A percentile compares a stretch with the other conserved stretches of the same genome.
Evolutionary conservation across 2,797 vertebrate species (phyloP).

Genomic region (Taenioides sp.): DNA sequence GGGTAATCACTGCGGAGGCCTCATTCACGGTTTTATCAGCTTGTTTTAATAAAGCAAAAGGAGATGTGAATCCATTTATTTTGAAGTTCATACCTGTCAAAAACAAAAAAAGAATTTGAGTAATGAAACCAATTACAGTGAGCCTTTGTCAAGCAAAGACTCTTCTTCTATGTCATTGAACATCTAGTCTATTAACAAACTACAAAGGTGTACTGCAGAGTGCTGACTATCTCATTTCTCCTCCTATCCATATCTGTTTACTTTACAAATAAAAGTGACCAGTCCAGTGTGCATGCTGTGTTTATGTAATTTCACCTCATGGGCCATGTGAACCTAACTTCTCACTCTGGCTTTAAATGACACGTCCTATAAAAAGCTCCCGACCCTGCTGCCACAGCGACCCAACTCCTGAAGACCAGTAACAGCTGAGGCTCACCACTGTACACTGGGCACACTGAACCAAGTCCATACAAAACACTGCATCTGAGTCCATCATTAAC

Average conservation of each 20-base stretch:
- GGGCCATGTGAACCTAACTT: conserved; percentile 42
- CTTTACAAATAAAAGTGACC: conserved; percentile 28
- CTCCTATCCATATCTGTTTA: conserved; percentile 30
- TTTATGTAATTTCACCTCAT: conserved; percentile 59
- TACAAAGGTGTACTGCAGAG: not conserved
- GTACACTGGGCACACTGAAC: not conserved
- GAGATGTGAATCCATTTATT: not conserved
- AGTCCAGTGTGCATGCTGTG: conserved; percentile 35
- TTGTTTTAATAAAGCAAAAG: not conserved
- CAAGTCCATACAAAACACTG: not conserved
- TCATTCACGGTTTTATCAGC: not conserved
- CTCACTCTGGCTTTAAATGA: conserved; percentile 61
- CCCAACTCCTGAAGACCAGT: conserved; percentile 57
- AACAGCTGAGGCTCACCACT: conserved; percentile 68
- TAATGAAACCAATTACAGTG: not conserved
- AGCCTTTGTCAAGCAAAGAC: not conserved
- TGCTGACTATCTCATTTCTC: not conserved
- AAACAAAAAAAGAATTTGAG: not conserved
- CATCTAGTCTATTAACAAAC: not conserved
- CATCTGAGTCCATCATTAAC: not conserved
- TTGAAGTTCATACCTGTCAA: not conserved
- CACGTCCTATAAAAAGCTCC: conserved; percentile 78
- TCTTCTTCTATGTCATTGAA: not conserved
- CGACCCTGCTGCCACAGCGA: conserved; percentile 50
- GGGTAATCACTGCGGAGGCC: not conserved